Conservation (phyloP, 2,113 vertebrate genomes). For the Cyprinodon variegatus region DNA sequence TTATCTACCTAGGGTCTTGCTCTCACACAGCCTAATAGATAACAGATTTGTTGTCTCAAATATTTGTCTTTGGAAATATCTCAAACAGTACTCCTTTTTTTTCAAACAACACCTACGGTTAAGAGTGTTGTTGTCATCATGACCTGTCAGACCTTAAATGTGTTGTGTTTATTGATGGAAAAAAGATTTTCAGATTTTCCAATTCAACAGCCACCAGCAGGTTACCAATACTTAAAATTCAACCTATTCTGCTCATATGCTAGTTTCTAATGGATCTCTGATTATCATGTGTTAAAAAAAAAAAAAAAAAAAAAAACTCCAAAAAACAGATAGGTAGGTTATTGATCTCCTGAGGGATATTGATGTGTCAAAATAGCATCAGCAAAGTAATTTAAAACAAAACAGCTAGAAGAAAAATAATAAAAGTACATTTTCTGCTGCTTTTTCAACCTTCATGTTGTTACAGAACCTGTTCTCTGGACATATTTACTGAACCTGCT, state of each 20-base stretch:
- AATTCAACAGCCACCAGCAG: not conserved
- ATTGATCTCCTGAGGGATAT: not conserved
- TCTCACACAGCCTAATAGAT: not conserved
- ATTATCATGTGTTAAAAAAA: constrained; percentile 25
- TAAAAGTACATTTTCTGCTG: not conserved
- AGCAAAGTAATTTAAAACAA: not conserved
- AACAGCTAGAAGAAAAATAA: not conserved
- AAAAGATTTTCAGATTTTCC: too few species aligned
- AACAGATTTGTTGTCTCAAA: too few species aligned
- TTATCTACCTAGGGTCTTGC: not conserved
- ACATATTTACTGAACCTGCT: not conserved
- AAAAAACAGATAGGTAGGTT: not conserved
- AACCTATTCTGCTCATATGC: not conserved
- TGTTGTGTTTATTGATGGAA: not conserved
- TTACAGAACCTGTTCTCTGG: not conserved
- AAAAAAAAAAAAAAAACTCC: constrained; percentile 7
- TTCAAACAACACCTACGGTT: not conserved
- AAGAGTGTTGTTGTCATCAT: not conserved
- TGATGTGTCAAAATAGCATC: not conserved
- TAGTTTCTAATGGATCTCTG: not conserved
- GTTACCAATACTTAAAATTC: not conserved
- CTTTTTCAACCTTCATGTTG: not conserved
- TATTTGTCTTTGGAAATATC: not conserved
- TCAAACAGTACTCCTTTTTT: not conserved
- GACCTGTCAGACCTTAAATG: not conserved